Base-by-base conservation (phyloP, 2,797 vertebrate species). In the Hipposideros larvatus region DNA sequence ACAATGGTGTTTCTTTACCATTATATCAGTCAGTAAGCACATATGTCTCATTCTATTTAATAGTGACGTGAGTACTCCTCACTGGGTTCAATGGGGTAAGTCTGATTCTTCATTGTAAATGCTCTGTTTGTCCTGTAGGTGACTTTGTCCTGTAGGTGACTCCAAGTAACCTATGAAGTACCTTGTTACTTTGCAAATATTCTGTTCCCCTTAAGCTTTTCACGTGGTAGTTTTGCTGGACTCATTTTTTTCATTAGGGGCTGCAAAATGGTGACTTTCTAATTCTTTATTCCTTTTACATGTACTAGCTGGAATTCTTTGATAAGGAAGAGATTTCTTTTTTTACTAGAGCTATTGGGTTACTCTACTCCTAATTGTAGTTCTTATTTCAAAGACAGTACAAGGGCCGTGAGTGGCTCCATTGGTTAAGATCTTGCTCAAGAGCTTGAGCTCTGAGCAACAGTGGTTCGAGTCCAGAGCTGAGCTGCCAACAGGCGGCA, bases 101-200 rank as follows among this genome's bases (percentile, higher is more conserved):
- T 22, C 89, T 41, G 63, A 61, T 46, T 28, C 28, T 73, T 65
- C 68, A 15, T 70, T 59, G 26, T 70, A 48, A 48, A 57, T 48
- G 26, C 78, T 71, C 74, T 66, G 24, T 48, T 80, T 89, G 37
- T 57, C 61, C 57, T 55, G 18, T 59, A 37, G 88, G 73, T 75
- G 79, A 96, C 61, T 95, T 80, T 89, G 37, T 57, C 61, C 57
- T 55, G 18, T 59, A 37, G 88, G 73, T 75, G 79, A 96, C 61
- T 95, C 46, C 46, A 77, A 43, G 11, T 95, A 65, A 68, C 66
- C 53, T 15, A 53, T 34, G 86, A 66, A 14, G 55, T 80, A 34
- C 21, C 53, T 57, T 59, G 6, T 31, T 37, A 71, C 21, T 70
- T 94, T 63, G 74, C 22, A 85, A 55, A 70, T 21, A 53, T 61